Evolutionary conservation across 2,888 invertebrate genomes (phyloP).

Genomic region (Heterodera filipjevi): DNA sequence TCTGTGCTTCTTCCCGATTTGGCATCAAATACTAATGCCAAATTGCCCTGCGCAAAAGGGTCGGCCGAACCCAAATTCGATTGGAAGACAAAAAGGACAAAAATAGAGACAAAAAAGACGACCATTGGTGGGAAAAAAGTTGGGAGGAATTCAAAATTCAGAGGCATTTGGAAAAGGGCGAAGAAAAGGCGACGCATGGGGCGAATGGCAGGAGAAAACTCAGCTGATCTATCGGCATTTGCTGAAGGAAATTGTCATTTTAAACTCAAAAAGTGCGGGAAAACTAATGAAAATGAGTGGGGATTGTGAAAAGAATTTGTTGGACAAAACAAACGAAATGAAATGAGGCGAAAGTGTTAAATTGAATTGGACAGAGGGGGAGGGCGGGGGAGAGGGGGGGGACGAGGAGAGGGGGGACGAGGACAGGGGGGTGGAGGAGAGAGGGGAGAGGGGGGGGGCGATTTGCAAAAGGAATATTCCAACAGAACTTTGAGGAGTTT

Average conservation of each 20-base stretch:
- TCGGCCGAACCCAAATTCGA: background rate
- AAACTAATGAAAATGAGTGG: background rate
- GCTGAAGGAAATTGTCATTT: background rate
- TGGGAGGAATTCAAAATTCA: background rate
- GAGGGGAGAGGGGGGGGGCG: background rate
- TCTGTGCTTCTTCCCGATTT: conserved; percentile 45
- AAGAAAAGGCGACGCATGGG: background rate
- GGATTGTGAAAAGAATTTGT: background rate
- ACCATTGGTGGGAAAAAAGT: background rate
- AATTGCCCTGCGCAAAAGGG: conserved; percentile 50
- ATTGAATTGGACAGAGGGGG: background rate
- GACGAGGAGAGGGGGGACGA: background rate
- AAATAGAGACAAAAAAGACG: background rate
- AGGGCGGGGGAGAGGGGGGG: background rate
- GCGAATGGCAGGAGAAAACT: background rate
- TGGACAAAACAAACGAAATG: too few relatives aligned
- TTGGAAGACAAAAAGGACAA: background rate
- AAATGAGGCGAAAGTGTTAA: background rate
- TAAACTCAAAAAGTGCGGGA: background rate
- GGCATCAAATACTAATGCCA: conserved; percentile 49
- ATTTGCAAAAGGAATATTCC: background rate
- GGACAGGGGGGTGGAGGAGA: background rate
- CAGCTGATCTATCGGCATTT: background rate
- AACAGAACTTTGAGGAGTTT: background rate
- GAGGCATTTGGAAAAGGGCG: background rate